These are phyloP conservation scores for Chromoteleia sp. DNA, from an alignment of 2,888 invertebrate genomes.

Conservation along the genomic window DNA sequence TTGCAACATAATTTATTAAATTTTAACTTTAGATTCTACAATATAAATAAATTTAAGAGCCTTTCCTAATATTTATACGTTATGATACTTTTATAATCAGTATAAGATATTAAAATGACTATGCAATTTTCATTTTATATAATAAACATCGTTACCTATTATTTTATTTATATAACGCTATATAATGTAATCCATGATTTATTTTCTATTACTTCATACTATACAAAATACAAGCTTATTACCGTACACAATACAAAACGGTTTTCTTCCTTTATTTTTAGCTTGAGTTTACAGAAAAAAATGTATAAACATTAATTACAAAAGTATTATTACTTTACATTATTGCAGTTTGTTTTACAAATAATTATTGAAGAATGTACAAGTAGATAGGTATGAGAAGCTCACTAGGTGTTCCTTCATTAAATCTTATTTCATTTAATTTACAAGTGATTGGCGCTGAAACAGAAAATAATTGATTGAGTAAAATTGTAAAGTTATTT, in stretches of 20 bases:
- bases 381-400: neutral
- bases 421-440: slow-evolving; percentile 1
- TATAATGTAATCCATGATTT: slow-evolving; percentile 16
- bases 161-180: slow-evolving; percentile 35
- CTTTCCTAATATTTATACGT: too few species aligned
- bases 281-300: slow-evolving; percentile 21
- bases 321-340: slow-evolving; percentile 22
- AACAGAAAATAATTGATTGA: slow-evolving; percentile 55
- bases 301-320: slow-evolving; percentile 10
- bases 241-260: slow-evolving; percentile 33
- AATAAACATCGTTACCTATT: slow-evolving; percentile 13
- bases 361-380: slow-evolving; percentile 24
- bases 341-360: slow-evolving; percentile 3
- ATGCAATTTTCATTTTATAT: slow-evolving; percentile 14
- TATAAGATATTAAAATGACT: neutral
- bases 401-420: neutral
- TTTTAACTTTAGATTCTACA: too few species aligned
- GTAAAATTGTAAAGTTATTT: neutral
- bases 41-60: too few species aligned
- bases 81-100: too few species aligned
- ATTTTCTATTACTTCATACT: slow-evolving; percentile 20
- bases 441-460: slow-evolving; percentile 77
- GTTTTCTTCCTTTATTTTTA: slow-evolving; percentile 21
- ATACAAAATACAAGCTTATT: slow-evolving; percentile 24
- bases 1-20: too few species aligned